Base-by-base conservation (phyloP, 64 coral and sea anemone genomes). In the Porites lutea region DNA sequence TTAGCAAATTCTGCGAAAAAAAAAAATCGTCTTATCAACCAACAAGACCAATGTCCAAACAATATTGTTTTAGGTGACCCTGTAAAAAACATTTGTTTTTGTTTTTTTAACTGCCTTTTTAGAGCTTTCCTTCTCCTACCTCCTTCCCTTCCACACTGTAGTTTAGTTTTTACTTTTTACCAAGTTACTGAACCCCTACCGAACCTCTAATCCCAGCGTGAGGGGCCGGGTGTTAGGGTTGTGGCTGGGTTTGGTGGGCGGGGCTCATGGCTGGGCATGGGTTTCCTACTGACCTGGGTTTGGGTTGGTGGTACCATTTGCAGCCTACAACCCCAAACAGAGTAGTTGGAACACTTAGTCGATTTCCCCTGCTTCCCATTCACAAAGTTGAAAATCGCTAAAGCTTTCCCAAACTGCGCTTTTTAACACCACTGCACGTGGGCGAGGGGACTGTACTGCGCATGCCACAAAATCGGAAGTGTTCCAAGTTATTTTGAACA, bases 71-170 rank as follows among this genome's bases (percentile, higher is more conserved):
- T 9, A 63, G 60, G 60, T 63, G 0, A 63, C 60, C 60, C 60
- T 63, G 60, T 63, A 63, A 63, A 63, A 63, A 63, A 63, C 60
- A 63, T 63, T 63, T 63, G 60, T 63, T 63, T 63, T 63, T 63
- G 60, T 63, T 63, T 63, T 37, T 37, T 37, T 37, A 37, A 37
- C 27, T 37, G 27, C 27, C 27, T 37, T 37, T 1, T 63, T 63
- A 63, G 60, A 63, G 60, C 1, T 63, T 63, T 63, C 1, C 60
- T 63, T 63, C 60, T 1, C 60, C 60, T 63, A 16, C 60, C 60
- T 63, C 60, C 0, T 63, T 63, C 60, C 60, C 60, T 12, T 63
- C 60, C 60, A 63, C 60, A 63, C 60, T 1, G 60, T 63, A 63
- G 60, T 63, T 63, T 63, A 63, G 60, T 63, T 63, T 63, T 63